These are phyloP conservation scores for Gnatocerus cornutus DNA, from an alignment of 2,888 invertebrate species.

Conservation along the genomic window DNA sequence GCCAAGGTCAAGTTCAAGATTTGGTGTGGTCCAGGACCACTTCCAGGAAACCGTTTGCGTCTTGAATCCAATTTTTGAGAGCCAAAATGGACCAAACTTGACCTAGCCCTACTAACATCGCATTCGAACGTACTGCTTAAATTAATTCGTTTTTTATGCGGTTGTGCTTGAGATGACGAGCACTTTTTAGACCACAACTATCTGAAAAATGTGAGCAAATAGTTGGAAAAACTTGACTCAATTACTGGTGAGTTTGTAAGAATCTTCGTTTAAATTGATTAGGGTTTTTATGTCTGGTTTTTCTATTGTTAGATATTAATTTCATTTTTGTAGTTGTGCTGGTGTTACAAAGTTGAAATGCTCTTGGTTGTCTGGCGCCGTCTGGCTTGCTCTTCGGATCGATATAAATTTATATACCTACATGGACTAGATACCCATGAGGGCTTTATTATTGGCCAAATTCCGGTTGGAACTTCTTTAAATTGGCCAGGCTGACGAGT, in stretches of 20 bases:
- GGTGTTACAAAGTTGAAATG: not conserved
- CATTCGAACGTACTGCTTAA: slow-evolving; percentile 7
- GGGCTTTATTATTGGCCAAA: too few species aligned
- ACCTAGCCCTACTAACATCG: slow-evolving; percentile 6
- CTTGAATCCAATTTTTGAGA: not conserved
- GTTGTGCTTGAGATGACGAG: slow-evolving; percentile 7
- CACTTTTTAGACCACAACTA: slow-evolving; percentile 22
- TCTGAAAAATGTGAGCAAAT: slow-evolving; percentile 24
- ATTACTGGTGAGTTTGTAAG: not conserved
- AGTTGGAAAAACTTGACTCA: slow-evolving; percentile 8
- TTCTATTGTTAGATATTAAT: not conserved
- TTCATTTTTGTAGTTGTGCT: not conserved
- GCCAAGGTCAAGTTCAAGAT: slow-evolving; percentile 68
- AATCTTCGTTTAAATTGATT: slow-evolving; percentile 8
- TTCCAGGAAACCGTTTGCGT: slow-evolving; percentile 15
- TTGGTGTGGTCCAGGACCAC: slow-evolving; percentile 63
- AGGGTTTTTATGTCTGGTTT: slow-evolving; percentile 2
- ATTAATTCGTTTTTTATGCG: slow-evolving; percentile 16
- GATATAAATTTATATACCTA: not conserved
- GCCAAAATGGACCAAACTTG: slow-evolving; percentile 3
- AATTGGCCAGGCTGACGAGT: too few species aligned
- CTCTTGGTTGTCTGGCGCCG: slow-evolving; percentile 7
- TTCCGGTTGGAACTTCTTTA: too few species aligned
- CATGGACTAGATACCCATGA: too few species aligned
- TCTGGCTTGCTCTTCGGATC: not conserved